Evolutionary conservation across 2,797 vertebrate genomes (phyloP).

Genomic region (Macroramphosus scolopax): DNA sequence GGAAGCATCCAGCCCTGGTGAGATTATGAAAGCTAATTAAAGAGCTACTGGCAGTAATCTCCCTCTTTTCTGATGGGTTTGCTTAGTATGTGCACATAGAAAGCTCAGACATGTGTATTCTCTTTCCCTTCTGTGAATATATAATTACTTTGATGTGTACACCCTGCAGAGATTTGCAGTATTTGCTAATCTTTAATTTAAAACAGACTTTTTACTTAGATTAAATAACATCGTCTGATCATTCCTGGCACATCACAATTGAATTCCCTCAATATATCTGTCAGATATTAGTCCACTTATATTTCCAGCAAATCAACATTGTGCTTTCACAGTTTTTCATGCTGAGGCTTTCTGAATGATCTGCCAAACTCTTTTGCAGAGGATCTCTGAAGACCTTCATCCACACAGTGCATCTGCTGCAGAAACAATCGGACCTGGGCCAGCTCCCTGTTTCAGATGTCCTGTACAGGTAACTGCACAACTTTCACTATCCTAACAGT

Average conservation of each 20-base stretch:
- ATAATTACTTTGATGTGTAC: too few relatives aligned
- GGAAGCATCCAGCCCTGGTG: slow-evolving; percentile 66
- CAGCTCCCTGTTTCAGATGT: slow-evolving; percentile 95
- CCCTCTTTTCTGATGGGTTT: slow-evolving; percentile 17
- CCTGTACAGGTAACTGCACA: slow-evolving; percentile 86
- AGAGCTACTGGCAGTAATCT: slow-evolving; percentile 46
- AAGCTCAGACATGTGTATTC: too few relatives aligned
- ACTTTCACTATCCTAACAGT: not conserved
- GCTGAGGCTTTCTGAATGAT: slow-evolving; percentile 45
- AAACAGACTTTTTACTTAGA: too few relatives aligned
- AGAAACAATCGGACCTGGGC: slow-evolving; percentile 95
- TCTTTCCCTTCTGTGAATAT: too few relatives aligned
- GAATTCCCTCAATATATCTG: too few relatives aligned
- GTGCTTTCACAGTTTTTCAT: slow-evolving; percentile 23
- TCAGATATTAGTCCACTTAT: too few relatives aligned
- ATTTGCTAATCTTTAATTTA: too few relatives aligned
- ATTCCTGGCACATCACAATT: slow-evolving; percentile 23
- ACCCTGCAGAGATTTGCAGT: too few relatives aligned
- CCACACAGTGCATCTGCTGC: slow-evolving; percentile 96
- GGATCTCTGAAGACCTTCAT: slow-evolving; percentile 99
- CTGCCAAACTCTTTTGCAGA: slow-evolving; percentile 69
- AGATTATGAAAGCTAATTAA: slow-evolving; percentile 54
- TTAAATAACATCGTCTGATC: too few relatives aligned
- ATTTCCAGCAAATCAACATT: too few relatives aligned
- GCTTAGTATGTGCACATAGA: too few relatives aligned